phyloP scores from a whole-genome alignment of 64 coral and sea anemone species.

The Stylophora pistillata region DNA sequence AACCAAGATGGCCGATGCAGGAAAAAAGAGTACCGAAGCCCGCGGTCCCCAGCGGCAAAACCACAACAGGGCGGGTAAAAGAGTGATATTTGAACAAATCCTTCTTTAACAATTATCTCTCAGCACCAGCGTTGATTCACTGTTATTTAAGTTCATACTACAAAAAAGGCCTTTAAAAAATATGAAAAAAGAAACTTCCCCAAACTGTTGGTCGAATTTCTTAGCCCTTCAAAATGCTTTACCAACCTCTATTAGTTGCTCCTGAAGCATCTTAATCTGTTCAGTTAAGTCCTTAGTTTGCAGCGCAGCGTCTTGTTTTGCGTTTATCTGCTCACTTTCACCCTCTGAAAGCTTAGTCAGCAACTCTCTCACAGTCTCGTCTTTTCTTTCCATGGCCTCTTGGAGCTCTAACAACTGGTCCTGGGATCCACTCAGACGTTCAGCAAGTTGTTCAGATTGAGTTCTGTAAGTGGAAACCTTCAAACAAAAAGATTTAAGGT shows the following conservation, averaged over 20 bases:
- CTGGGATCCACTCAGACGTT: conserved; percentile 60
- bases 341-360: conserved; percentile 48
- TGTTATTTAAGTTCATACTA: no score
- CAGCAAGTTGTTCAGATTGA: conserved; percentile 75
- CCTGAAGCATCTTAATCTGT: conserved; percentile 78
- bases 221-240: neutral
- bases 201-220: no score
- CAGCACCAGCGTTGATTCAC: no score
- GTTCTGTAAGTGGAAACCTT: conserved; percentile 63
- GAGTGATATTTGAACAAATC: no score
- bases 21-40: no score
- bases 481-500: neutral
- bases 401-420: conserved; percentile 72
- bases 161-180: no score
- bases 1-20: no score
- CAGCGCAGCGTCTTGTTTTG: conserved; percentile 65
- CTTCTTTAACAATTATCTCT: no score
- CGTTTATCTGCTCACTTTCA: conserved; percentile 51
- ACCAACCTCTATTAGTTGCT: conserved; percentile 63
- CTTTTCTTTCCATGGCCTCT: conserved; percentile 52
- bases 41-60: no score
- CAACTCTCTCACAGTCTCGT: conserved; percentile 61
- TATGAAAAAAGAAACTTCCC: no score
- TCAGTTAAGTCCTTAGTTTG: conserved; percentile 74
- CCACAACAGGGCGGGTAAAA: no score